Percentiles rank a stretch among this genome's conserved stretches.
Conservation (phyloP, 2,797 vertebrate species). For the Phyllotis vaccarum region DNA sequence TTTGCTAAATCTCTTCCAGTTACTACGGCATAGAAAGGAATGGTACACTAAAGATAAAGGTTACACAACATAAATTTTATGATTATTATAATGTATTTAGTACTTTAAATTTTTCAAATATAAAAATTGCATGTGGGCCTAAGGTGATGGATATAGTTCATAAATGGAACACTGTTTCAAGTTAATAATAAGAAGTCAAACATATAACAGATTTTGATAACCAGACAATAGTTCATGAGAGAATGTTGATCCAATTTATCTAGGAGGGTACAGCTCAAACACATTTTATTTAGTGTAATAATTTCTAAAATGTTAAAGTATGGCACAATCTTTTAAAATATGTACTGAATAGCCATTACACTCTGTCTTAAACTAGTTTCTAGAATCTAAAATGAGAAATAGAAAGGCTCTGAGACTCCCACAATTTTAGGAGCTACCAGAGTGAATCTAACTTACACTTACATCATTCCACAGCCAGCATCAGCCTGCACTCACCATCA, state of each 20-base stretch:
- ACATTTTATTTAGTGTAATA: neutral
- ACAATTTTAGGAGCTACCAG: neutral
- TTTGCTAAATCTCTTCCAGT: neutral
- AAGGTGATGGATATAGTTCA: neutral
- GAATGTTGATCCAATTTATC: neutral
- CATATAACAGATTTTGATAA: neutral
- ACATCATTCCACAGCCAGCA: neutral
- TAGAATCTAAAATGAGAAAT: constrained; percentile 3
- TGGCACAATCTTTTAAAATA: neutral
- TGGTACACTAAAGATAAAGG: neutral
- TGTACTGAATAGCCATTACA: neutral
- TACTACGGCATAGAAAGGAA: constrained; percentile 15
- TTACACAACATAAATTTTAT: neutral
- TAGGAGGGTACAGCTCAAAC: neutral
- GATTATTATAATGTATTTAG: neutral
- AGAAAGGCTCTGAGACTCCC: neutral
- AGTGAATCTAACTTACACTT: neutral
- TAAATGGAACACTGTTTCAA: constrained; percentile 1
- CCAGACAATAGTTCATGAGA: neutral
- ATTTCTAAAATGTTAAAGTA: neutral
- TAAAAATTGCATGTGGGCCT: neutral
- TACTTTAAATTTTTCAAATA: constrained; percentile 23
- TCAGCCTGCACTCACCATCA: neutral
- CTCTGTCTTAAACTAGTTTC: neutral
- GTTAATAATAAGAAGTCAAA: neutral